These are phyloP conservation scores for Pogonocherus hispidulus DNA, from an alignment of 2,888 invertebrate genomes.

Conservation along the genomic window DNA sequence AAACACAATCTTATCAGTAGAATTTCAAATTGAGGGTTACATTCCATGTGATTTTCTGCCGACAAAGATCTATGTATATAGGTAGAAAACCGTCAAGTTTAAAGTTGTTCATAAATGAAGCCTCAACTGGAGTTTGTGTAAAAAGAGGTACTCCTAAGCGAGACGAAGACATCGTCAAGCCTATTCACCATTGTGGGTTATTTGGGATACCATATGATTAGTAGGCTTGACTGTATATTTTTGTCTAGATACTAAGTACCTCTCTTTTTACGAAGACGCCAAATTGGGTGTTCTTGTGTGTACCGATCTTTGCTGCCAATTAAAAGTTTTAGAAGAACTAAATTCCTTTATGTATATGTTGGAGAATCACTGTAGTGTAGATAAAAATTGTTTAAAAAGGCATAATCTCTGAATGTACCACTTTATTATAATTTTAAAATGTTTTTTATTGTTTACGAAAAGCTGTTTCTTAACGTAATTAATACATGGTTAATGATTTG, in stretches of 20 bases:
- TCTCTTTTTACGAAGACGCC: too few relatives aligned
- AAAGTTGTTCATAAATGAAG: too few relatives aligned
- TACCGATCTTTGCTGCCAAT: neutral
- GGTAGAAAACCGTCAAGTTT: too few relatives aligned
- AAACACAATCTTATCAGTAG: too few relatives aligned
- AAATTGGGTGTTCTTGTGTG: too few relatives aligned
- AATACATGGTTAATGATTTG: constrained; percentile 46
- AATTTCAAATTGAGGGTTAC: constrained; percentile 9
- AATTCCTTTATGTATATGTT: constrained; percentile 29
- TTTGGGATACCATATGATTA: too few relatives aligned
- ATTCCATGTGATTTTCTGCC: constrained; percentile 1
- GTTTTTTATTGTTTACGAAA: constrained; percentile 20
- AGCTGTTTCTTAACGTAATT: constrained; percentile 46
- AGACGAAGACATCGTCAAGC: neutral
- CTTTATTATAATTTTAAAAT: constrained; percentile 4
- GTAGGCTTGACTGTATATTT: too few relatives aligned
- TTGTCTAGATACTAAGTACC: too few relatives aligned
- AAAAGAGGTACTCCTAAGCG: neutral
- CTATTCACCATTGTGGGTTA: too few relatives aligned
- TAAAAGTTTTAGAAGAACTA: constrained; percentile 37
- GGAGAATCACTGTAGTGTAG: constrained; percentile 26
- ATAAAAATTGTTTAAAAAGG: constrained; percentile 6
- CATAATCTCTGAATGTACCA: constrained; percentile 18
- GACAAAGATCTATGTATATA: too few relatives aligned
- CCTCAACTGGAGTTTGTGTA: too few relatives aligned